Evolutionary conservation across 2,888 invertebrate species (phyloP), one percentile per base, ranked within the genome.

Genomic region (Oscheius sp.): DNA sequence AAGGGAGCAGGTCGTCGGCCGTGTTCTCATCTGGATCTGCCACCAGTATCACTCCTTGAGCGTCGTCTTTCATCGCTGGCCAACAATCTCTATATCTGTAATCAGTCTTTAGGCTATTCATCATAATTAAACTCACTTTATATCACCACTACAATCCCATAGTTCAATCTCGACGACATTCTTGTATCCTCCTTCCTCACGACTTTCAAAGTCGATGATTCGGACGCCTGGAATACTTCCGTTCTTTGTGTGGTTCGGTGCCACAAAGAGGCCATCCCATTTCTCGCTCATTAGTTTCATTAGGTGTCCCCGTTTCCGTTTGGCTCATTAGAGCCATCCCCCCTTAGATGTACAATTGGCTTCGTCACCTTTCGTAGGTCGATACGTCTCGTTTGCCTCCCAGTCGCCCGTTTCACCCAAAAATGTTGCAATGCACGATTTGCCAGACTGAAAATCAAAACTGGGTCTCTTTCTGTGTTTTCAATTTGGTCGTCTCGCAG

Each of bases 161-260:
- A 82, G 66, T 89, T 94, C 93, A 49, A 94, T 92, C 84, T 94
- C 93, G 29, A 92, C 91, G 82, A 91, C 92, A 12, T 89, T 88
- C 59, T 89, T 89, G 85, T 91, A 91, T 6, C 92, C 92, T 84
- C 92, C 91, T 0, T 92, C 89, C 82, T 92, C 91, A 25, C 91
- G 90, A 27, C 92, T 90, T 89, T 93, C 93, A 89, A 93, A 93
- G 88, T 94, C 94, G 16, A 94, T 90, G 83, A 94, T 93, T 83
- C 93, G 91, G 45, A 77, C 88, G 73, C 80, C 83, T 84, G 64
- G 45, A 78, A 69, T n/a, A 5, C 43, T 18, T 35, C 16, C 56
- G 56, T 56, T 27, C 23, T n/a, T 27, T 16, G 13, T n/a, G n/a
- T 63, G 41, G 59, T 16, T 21, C 43, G 43, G 59, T 16, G 59